Percentiles rank a stretch among this genome's conserved stretches.
These are phyloP conservation scores for Eumaeus atala DNA, from an alignment of 1,140 invertebrate genomes.

Conservation along the genomic window DNA sequence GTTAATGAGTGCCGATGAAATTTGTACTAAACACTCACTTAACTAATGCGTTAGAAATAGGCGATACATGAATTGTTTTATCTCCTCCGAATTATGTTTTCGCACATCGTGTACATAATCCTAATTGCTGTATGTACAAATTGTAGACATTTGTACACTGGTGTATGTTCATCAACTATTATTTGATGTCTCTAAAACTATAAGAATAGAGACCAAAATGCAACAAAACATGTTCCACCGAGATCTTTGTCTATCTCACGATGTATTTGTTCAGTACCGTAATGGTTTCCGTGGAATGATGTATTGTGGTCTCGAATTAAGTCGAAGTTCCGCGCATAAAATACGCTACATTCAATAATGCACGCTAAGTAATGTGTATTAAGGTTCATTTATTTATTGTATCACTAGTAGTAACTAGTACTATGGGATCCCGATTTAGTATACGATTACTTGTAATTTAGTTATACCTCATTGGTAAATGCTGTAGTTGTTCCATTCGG, in stretches of 20 bases:
- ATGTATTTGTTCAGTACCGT: slow-evolving; percentile 8
- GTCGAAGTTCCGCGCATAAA: background rate
- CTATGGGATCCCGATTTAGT: background rate
- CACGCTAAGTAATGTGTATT: background rate
- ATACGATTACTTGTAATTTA: background rate
- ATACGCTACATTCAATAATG: background rate
- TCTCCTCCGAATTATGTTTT: too few relatives aligned
- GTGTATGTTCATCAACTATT: background rate
- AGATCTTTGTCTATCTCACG: background rate
- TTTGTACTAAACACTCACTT: too few relatives aligned
- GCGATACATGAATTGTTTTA: too few relatives aligned
- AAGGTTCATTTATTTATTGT: background rate
- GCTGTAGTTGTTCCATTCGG: background rate
- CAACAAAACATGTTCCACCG: background rate
- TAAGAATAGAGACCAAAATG: background rate
- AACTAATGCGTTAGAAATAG: too few relatives aligned
- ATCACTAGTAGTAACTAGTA: background rate
- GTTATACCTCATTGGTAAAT: background rate
- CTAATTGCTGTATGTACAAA: slow-evolving; percentile 5
- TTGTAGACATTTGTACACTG: slow-evolving; percentile 2
- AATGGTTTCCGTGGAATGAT: slow-evolving; percentile 10
- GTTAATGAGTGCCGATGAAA: too few relatives aligned
- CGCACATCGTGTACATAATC: background rate
- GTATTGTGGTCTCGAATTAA: slow-evolving; percentile 10
- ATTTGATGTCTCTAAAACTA: background rate